A percentile compares a stretch with the other conserved stretches of the same genome.
Evolutionary conservation across 2,113 vertebrate species (phyloP).

Genomic region (Aldabrachelys gigantea): DNA sequence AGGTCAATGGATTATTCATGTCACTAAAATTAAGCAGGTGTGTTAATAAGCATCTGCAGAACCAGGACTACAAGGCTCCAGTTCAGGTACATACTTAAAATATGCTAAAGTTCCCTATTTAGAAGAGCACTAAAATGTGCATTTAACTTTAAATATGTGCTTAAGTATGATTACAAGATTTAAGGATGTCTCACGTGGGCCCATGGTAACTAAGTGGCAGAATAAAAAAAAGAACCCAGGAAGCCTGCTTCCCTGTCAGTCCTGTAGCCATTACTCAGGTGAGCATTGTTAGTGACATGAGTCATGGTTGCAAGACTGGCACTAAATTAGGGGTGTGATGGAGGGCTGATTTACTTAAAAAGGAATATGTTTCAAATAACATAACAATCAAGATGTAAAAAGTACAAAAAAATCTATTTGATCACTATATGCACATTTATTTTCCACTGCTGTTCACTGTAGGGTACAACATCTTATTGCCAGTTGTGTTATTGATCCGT

Average conservation of each 20-base stretch:
- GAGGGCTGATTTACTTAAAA: background rate
- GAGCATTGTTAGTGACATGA: background rate
- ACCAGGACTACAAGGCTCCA: background rate
- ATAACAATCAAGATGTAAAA: accelerated
- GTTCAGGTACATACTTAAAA: background rate
- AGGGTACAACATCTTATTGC: background rate
- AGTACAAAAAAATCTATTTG: accelerated
- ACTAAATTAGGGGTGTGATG: background rate
- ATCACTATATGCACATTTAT: accelerated
- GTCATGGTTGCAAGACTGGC: accelerated
- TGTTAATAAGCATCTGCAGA: background rate
- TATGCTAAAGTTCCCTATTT: background rate
- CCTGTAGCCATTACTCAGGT: accelerated
- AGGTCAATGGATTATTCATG: background rate
- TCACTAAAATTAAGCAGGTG: background rate
- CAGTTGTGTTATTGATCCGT: conserved; percentile 12
- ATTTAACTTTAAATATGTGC: background rate
- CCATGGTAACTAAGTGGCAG: background rate
- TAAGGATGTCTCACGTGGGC: too few species aligned
- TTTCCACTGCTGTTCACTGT: background rate
- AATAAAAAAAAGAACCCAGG: background rate
- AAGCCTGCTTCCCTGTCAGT: background rate
- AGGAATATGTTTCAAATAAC: background rate
- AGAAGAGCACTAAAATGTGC: background rate
- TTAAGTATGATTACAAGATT: too few species aligned